These are phyloP conservation scores for Sebastes trivittatus DNA, from an alignment of 2,797 vertebrate species.

Conservation along the genomic window DNA sequence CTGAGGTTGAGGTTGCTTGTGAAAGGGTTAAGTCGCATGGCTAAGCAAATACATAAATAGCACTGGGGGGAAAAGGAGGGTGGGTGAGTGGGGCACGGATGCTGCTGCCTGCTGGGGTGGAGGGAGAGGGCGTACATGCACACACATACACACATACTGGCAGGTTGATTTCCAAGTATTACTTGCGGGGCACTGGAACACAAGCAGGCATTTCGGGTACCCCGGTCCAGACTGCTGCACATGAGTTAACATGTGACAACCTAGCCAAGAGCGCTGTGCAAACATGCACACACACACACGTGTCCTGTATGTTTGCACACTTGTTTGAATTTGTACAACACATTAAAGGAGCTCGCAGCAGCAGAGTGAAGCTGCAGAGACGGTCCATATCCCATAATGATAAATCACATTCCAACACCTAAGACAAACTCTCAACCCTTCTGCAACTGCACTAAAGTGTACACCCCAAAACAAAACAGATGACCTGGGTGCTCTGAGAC, in stretches of 20 bases:
- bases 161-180: conserved; percentile 49
- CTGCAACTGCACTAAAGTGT: conserved; percentile 7
- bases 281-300: not conserved
- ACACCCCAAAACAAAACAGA: conserved; percentile 34
- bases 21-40: conserved; percentile 71
- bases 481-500: not conserved
- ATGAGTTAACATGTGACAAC: conserved; percentile 61
- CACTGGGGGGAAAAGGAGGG: conserved; percentile 5
- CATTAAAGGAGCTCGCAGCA: conserved; percentile 44
- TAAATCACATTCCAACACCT: conserved; percentile 52
- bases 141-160: conserved; percentile 33
- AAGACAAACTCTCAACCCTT: conserved; percentile 30
- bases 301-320: not conserved
- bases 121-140: not conserved
- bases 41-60: conserved; percentile 69
- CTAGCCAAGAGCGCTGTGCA: conserved; percentile 8
- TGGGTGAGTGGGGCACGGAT: conserved; percentile 6
- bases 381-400: conserved; percentile 37
- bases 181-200: conserved; percentile 62
- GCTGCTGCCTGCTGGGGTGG: conserved; percentile 48
- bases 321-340: conserved; percentile 11
- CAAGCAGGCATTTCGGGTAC: conserved; percentile 46
- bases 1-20: conserved; percentile 54
- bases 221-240: conserved; percentile 46
- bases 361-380: conserved; percentile 33